Conservation (phyloP, 53 echinoderm and acorn worm species). For the Hippasteria phrygiana region DNA sequence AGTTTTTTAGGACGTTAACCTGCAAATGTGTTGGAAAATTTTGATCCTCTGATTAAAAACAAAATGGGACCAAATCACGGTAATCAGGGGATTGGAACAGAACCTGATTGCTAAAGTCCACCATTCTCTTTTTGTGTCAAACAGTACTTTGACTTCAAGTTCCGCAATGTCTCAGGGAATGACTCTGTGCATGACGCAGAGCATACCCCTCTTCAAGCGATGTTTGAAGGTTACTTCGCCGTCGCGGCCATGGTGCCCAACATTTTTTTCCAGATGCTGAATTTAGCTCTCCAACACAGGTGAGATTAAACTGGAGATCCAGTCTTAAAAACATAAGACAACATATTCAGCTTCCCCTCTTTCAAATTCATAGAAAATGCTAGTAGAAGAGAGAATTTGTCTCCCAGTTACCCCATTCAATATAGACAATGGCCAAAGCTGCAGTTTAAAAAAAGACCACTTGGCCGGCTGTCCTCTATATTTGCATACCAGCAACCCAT, state of each 20-base stretch:
- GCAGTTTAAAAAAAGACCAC: no score
- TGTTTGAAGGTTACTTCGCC: slow-evolving; percentile 90
- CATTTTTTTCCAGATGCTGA: slow-evolving; percentile 74
- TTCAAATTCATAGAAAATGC: background rate
- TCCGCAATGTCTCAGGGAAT: slow-evolving; percentile 44
- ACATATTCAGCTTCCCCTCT: background rate
- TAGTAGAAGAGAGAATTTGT: no score
- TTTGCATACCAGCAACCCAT: no score
- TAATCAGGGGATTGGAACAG: no score
- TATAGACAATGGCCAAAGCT: no score
- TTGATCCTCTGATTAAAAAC: no score
- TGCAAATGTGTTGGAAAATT: no score
- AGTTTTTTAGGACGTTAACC: no score
- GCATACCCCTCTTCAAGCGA: slow-evolving; percentile 53
- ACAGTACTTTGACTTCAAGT: slow-evolving; percentile 80
- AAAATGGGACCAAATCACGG: no score
- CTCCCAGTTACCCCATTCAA: no score
- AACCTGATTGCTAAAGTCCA: no score
- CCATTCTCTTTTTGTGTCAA: background rate
- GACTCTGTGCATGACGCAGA: background rate
- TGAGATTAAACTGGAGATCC: slow-evolving; percentile 27
- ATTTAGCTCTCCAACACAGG: slow-evolving; percentile 84
- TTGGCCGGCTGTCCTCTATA: no score
- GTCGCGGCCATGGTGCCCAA: slow-evolving; percentile 85
- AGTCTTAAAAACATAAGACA: background rate